Percentiles rank a stretch among this genome's conserved stretches.
These are phyloP conservation scores for Agrochola lota DNA, from an alignment of 2,888 invertebrate genomes.

Conservation along the genomic window DNA sequence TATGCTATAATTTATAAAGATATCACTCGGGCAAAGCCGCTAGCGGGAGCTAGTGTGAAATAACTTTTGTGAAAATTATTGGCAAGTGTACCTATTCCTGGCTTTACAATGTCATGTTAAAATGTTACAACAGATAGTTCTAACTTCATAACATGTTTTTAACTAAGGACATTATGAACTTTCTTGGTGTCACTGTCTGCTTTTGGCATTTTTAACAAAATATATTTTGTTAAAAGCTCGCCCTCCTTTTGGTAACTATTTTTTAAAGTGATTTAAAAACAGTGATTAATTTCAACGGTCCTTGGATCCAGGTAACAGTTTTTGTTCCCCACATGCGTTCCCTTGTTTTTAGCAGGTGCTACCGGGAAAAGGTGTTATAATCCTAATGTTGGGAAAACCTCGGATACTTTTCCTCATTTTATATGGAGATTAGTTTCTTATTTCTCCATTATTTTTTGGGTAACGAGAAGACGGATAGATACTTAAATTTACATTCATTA, in stretches of 20 bases:
- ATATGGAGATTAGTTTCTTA: slow-evolving; percentile 26
- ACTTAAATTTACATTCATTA: background rate
- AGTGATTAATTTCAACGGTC: slow-evolving; percentile 30
- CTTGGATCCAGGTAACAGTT: slow-evolving; percentile 15
- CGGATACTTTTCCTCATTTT: slow-evolving; percentile 36
- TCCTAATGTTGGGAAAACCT: slow-evolving; percentile 47
- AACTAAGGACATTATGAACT: background rate
- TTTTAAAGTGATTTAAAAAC: slow-evolving; percentile 1
- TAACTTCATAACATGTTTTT: background rate
- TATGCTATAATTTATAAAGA: too few species aligned
- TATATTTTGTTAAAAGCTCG: background rate
- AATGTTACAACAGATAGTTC: background rate
- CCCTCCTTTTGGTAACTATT: background rate
- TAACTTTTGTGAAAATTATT: background rate
- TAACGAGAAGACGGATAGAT: background rate
- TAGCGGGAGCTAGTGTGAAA: too few species aligned
- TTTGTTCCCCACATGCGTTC: slow-evolving; percentile 22
- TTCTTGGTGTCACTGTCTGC: background rate
- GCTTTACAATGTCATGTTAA: background rate
- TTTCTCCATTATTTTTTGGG: background rate
- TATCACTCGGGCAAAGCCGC: too few species aligned
- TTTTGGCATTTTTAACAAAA: background rate
- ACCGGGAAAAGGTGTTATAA: slow-evolving; percentile 48
- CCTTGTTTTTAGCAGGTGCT: slow-evolving; percentile 47
- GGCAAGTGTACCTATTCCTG: too few species aligned